These are phyloP conservation scores for Brachynemurus nebulosus DNA, from an alignment of 2,888 invertebrate species.

Conservation along the genomic window DNA sequence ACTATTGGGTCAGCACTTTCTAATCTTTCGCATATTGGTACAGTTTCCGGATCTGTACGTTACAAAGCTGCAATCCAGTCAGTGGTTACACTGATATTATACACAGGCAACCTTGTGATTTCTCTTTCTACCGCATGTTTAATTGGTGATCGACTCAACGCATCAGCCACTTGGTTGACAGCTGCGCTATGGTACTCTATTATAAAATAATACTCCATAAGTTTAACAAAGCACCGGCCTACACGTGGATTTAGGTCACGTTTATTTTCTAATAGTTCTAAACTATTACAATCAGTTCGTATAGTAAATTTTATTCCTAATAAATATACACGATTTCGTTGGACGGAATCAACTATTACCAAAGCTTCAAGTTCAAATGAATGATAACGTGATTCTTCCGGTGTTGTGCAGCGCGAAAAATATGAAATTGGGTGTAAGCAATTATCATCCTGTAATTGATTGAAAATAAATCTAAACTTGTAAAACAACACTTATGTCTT, in stretches of 20 bases:
- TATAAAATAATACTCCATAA: conserved; percentile 5
- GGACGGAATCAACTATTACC: background rate
- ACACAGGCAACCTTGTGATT: conserved; percentile 13
- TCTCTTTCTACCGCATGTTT: no score
- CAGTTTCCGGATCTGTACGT: conserved; percentile 10
- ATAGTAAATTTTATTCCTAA: conserved; percentile 14
- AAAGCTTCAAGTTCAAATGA: background rate
- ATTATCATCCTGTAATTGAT: conserved; percentile 7
- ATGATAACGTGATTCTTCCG: conserved; percentile 8
- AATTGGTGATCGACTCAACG: conserved; percentile 16
- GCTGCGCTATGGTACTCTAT: conserved; percentile 1
- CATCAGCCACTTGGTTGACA: conserved; percentile 8
- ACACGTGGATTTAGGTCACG: conserved; percentile 9
- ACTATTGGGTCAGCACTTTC: conserved; percentile 13
- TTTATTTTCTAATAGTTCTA: conserved; percentile 6
- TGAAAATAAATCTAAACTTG: conserved; percentile 21
- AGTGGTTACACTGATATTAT: conserved; percentile 13
- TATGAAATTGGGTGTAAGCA: conserved; percentile 9
- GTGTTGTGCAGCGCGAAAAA: conserved; percentile 11
- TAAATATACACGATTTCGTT: conserved; percentile 13
- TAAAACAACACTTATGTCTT: conserved; percentile 20
- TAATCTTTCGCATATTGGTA: conserved; percentile 4
- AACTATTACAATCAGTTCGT: conserved; percentile 13
- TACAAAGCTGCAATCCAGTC: no score
- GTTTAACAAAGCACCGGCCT: conserved; percentile 4